Conservation (phyloP, 1,140 invertebrate genomes). For the Caenorhabditis latens region DNA sequence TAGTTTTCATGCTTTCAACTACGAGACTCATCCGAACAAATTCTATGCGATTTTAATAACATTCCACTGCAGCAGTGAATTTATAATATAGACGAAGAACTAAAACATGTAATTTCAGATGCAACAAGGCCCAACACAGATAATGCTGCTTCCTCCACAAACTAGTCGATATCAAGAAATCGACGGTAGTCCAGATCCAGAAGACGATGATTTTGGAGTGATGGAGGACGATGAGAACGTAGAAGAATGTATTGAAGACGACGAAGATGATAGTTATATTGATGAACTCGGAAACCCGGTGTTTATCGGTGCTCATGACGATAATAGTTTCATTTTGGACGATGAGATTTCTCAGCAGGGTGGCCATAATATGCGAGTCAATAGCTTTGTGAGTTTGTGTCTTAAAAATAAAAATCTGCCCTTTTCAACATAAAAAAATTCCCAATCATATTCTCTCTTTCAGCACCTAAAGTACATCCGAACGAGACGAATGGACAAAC, state of each 20-base stretch:
- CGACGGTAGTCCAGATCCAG: not conserved
- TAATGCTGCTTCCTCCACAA: not conserved
- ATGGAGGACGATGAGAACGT: slow-evolving; percentile 18
- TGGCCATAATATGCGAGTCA: not conserved
- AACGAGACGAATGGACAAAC: slow-evolving; percentile 40
- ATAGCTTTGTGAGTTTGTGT: slow-evolving; percentile 2
- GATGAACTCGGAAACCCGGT: slow-evolving; percentile 38
- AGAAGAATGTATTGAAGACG: slow-evolving; percentile 12
- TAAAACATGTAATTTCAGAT: not conserved
- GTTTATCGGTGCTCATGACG: slow-evolving; percentile 18
- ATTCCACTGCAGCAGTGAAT: too few relatives aligned
- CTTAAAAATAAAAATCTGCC: not conserved
- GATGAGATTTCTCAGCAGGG: not conserved
- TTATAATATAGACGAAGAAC: too few relatives aligned
- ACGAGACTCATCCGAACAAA: not conserved
- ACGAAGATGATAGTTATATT: slow-evolving; percentile 19
- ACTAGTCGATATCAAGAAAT: not conserved
- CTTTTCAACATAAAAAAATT: too few relatives aligned
- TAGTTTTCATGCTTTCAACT: not conserved
- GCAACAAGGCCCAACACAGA: not conserved
- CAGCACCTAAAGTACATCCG: slow-evolving; percentile 36
- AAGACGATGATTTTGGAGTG: not conserved
- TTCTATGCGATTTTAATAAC: too few relatives aligned
- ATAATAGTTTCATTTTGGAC: not conserved
- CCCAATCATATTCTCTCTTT: not conserved